Base-by-base conservation (phyloP, 2,888 invertebrate species). In the Agriopis leucophaearia region DNA sequence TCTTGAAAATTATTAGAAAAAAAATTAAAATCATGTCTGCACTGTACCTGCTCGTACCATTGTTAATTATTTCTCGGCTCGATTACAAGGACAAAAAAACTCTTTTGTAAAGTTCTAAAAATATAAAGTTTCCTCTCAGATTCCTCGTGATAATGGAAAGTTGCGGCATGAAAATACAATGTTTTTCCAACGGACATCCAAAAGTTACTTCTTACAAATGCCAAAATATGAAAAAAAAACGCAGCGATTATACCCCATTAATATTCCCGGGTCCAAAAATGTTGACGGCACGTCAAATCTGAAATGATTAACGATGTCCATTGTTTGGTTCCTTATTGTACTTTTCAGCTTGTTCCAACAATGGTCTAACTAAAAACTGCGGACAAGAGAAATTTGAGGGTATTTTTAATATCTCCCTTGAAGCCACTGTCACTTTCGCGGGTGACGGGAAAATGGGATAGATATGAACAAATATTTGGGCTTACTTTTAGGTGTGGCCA, bases 281-380 rank as follows among this genome's bases (percentile, higher is more conserved):
- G 84, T 83, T 86, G 88, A 88, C 86, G 80, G 74, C 68, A 77
- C 76, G 86, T 89, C 89, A 88, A 88, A 89, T 88, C 84, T 86
- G 79, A 72, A 71, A 82, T 88, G 89, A 89, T 88, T 82, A 86
- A 89, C 78, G 88, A 85, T 74, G 1, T 63, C 72, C 78, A 84
- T 88, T 89, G 89, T 89, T 85, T 85, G 86, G 74, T 65, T 67
- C 75, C 61, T 81, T 82, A 87, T 88, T 88, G 86, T 88, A 78
- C 78, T 81, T 78, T 69, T 69, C 66, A 67, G 71, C 77, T 74
- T 73, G 56, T 64, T 64, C 62, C 75, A 71, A 84, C 84, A 84
- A 84, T 80, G 83, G 82, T 81, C 81, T 76, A 79, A 82, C 80
- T 83, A 81, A 83, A 78, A 77, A 86, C 83, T 77, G 76, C 64